Evolutionary conservation across 2,888 invertebrate species (phyloP).

Genomic region (Andrena trimmerana): DNA sequence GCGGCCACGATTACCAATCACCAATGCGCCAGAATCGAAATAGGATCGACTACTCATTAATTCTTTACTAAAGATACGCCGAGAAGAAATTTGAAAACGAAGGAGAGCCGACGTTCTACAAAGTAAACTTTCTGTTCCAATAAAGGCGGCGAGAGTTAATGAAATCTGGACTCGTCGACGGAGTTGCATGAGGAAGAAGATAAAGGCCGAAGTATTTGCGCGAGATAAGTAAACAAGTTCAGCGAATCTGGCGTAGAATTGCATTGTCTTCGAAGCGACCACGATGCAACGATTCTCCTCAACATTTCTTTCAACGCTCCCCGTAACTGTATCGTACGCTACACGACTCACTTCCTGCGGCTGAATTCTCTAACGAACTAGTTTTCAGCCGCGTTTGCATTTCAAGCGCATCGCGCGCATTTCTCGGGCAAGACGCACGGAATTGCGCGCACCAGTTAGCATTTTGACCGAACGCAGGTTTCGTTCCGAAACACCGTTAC

Average conservation of each 20-base stretch:
- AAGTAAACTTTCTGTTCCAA: too few relatives aligned
- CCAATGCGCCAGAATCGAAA: too few relatives aligned
- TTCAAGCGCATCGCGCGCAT: conserved; percentile 40
- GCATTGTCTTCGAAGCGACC: conserved; percentile 11
- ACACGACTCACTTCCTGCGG: conserved; percentile 23
- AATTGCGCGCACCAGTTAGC: conserved; percentile 51
- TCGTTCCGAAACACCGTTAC: conserved; percentile 43
- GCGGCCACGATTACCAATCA: too few relatives aligned
- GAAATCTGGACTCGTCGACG: too few relatives aligned
- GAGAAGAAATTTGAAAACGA: too few relatives aligned
- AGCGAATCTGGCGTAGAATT: not conserved
- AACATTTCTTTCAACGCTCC: not conserved
- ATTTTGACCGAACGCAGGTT: conserved; percentile 53
- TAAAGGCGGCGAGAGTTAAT: too few relatives aligned
- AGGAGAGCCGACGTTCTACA: too few relatives aligned
- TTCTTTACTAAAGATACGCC: too few relatives aligned
- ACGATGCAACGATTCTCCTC: not conserved
- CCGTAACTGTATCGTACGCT: conserved; percentile 33
- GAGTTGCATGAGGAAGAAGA: not conserved
- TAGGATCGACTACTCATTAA: too few relatives aligned
- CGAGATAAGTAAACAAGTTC: not conserved
- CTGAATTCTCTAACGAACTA: conserved; percentile 52
- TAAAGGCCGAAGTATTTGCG: not conserved
- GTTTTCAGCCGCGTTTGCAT: conserved; percentile 49
- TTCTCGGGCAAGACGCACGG: conserved; percentile 29